Percentiles rank a stretch among this genome's conserved stretches.
Evolutionary conservation across 2,888 invertebrate species (phyloP).

Genomic region (Drosophila mercatorum): DNA sequence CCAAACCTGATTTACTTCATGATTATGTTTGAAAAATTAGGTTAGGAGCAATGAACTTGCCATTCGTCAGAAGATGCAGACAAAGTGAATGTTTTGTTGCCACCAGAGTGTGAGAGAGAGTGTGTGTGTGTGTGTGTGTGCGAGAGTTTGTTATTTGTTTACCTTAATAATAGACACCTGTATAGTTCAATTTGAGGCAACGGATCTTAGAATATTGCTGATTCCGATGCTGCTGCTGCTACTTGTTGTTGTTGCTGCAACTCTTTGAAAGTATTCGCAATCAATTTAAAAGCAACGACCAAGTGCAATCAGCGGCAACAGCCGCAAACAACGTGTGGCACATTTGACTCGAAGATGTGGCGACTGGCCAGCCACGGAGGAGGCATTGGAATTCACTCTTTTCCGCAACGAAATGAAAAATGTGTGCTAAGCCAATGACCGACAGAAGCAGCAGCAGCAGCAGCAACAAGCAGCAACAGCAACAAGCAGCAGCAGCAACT

Average conservation of each 20-base stretch:
- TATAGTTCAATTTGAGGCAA: conserved; percentile 49
- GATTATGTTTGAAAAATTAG: conserved; percentile 83
- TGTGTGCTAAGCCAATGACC: conserved; percentile 85
- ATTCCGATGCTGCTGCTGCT: neutral
- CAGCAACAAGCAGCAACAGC: conserved; percentile 53
- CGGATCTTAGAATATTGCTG: conserved; percentile 46
- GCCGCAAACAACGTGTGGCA: conserved; percentile 40
- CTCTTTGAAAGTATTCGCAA: conserved; percentile 49
- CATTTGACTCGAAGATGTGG: conserved; percentile 43
- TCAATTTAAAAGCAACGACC: conserved; percentile 46
- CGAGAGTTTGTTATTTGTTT: conserved; percentile 51
- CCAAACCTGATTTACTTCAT: conserved; percentile 79
- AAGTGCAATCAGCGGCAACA: conserved; percentile 38
- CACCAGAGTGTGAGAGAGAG: conserved; percentile 23
- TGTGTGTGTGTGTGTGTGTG: conserved; percentile 35
- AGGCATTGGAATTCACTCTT: conserved; percentile 79
- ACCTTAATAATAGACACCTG: conserved; percentile 72
- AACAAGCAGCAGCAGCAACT: conserved; percentile 63
- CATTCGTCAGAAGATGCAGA: conserved; percentile 70
- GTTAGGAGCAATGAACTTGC: conserved; percentile 84
- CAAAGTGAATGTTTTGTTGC: conserved; percentile 65
- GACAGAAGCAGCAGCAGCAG: conserved; percentile 70
- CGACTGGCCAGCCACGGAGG: conserved; percentile 44
- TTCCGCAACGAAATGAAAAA: conserved; percentile 83
- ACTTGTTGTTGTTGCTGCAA: conserved; percentile 11